Evolutionary conservation across 2,797 vertebrate genomes (phyloP).

Genomic region (Synanceia verrucosa): DNA sequence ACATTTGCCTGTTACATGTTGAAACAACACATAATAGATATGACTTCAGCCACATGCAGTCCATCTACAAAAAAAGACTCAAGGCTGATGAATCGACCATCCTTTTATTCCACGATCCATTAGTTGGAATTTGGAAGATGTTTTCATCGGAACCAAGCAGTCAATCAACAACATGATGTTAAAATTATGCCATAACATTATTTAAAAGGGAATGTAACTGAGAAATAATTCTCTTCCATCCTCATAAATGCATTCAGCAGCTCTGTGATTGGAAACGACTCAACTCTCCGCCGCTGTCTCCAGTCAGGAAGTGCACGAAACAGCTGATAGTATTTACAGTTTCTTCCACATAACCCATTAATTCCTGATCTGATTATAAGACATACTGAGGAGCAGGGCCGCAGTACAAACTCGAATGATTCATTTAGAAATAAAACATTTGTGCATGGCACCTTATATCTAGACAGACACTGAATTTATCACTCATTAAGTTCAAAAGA

Average conservation of each 20-base stretch:
- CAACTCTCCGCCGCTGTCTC: background rate
- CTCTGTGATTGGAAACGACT: constrained; percentile 1
- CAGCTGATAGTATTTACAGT: background rate
- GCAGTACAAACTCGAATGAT: background rate
- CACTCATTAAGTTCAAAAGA: constrained; percentile 30
- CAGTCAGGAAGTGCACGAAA: background rate
- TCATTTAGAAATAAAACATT: constrained; percentile 1
- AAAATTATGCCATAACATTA: background rate
- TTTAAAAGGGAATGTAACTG: background rate
- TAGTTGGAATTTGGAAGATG: constrained; percentile 2
- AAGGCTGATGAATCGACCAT: background rate
- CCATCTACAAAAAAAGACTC: background rate
- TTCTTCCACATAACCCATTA: background rate
- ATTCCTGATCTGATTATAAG: background rate
- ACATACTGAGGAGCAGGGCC: background rate
- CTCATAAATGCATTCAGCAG: background rate
- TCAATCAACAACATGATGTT: background rate
- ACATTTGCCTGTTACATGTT: too few relatives aligned
- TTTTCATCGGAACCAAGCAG: background rate
- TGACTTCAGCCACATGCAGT: background rate
- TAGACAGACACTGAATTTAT: constrained; percentile 7
- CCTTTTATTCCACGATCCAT: constrained; percentile 40
- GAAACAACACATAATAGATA: too few relatives aligned
- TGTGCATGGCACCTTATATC: constrained; percentile 23
- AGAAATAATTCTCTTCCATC: background rate